Base-by-base conservation (phyloP, 2,888 invertebrate genomes). In the Helleia helle region DNA sequence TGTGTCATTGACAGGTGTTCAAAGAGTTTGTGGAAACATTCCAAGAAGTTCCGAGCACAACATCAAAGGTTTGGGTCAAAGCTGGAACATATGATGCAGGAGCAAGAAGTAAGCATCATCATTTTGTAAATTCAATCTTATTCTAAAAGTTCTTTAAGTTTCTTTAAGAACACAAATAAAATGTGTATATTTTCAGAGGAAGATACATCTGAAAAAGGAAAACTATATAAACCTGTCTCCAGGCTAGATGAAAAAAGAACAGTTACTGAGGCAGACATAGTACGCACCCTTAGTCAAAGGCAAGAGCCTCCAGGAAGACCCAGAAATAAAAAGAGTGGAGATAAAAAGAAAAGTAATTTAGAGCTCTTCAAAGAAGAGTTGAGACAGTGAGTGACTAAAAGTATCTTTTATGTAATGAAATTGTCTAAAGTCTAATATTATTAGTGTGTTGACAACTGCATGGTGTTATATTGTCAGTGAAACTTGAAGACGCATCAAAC, bases 301-400 rank as follows among this genome's bases (percentile, higher is more conserved):
- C 52, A 62, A 0, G 77, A 79, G 15, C 62, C 69, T 1, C 52
- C 64, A 0, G 51, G 58, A 5, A 49, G 73, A 1, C 56, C 58
- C 2, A 62, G 69, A 17, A 56, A 68, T 27, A 75, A 73, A 46
- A 72, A 67, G 43, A 72, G 56, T 29, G 62, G 70, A 22, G 94
- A 94, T 51, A 97, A 96, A 68, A 96, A 96, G 71, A 98, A 98
- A 65, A 97, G 96, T 64, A 99, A 99, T 74, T 84, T 99, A 48
- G 99, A 99, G 71, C 83, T 96, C 9, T 99, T 99, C 65, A 99
- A 99, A 72, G 99, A 99, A 70, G 99, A 99, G 77, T 74, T 99
- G 29, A 92, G 96, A 86, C 92, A 93, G 96, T 96, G 71, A 87
- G 89, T 66, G 8, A 12, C 29, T 25, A 5, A 18, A 5, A 18